A percentile compares a stretch with the other conserved stretches of the same genome.
These are phyloP conservation scores for Phragmatobia fuliginosa DNA, from an alignment of 2,888 invertebrate species.

Conservation along the genomic window DNA sequence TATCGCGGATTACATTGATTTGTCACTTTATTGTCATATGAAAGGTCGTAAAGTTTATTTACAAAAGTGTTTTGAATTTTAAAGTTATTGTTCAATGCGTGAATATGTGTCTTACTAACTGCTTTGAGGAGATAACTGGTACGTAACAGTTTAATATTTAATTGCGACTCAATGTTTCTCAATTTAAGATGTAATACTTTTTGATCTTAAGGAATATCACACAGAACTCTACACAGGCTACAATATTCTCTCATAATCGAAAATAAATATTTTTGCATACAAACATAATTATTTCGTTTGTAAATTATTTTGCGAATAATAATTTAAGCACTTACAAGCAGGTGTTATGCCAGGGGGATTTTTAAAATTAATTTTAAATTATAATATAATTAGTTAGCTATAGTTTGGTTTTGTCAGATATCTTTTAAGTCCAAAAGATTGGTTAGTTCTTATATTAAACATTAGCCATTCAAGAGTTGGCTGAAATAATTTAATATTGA, in stretches of 20 bases:
- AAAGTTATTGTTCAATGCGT: slow-evolving; percentile 47
- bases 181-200: neutral
- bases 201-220: neutral
- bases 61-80: slow-evolving; percentile 42
- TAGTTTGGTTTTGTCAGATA: neutral
- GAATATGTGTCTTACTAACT: slow-evolving; percentile 40
- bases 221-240: neutral
- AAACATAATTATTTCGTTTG: no score
- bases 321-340: no score
- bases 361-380: no score
- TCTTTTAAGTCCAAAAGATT: neutral
- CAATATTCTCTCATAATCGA: neutral
- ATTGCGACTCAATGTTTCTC: neutral
- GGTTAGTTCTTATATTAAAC: neutral
- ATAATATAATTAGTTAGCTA: neutral
- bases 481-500: neutral
- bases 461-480: neutral
- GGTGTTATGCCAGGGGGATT: no score
- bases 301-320: no score
- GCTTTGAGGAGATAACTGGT: slow-evolving; percentile 28
- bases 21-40: slow-evolving; percentile 49
- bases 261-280: no score
- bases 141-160: slow-evolving; percentile 27
- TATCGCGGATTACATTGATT: slow-evolving; percentile 59
- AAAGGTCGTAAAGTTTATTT: slow-evolving; percentile 50